phyloP scores from a whole-genome alignment of 2,797 vertebrate species.

The Spinibarbus caldwelli region DNA sequence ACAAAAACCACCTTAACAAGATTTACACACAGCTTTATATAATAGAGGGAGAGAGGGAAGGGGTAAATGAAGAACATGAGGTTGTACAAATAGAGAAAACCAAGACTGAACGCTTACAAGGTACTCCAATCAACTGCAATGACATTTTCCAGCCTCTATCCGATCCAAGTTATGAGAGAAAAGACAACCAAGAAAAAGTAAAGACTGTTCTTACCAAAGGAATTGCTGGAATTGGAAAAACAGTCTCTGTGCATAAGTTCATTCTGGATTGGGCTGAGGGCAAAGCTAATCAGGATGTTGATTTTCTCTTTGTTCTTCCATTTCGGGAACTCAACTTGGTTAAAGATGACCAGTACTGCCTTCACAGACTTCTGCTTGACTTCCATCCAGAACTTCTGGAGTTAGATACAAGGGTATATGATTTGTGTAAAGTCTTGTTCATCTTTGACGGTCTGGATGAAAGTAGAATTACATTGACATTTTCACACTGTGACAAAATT shows the following conservation, averaged over 20 bases:
- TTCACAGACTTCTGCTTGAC: slow-evolving; percentile 45
- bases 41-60: slow-evolving; percentile 42
- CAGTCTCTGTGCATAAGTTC: slow-evolving; percentile 56
- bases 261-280: slow-evolving; percentile 56
- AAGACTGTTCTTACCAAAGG: slow-evolving; percentile 55
- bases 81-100: slow-evolving; percentile 42
- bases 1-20: slow-evolving; percentile 34
- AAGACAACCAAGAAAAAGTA: not conserved
- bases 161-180: not conserved
- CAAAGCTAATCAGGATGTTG: slow-evolving; percentile 41
- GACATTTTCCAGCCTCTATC: slow-evolving; percentile 42
- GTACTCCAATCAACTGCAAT: slow-evolving; percentile 34
- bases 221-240: slow-evolving; percentile 60
- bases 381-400: slow-evolving; percentile 17
- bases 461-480: slow-evolving; percentile 48
- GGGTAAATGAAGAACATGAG: slow-evolving; percentile 52
- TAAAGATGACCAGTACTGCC: slow-evolving; percentile 23
- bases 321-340: slow-evolving; percentile 58
- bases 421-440: slow-evolving; percentile 30
- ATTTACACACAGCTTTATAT: slow-evolving; percentile 51
- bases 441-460: slow-evolving; percentile 61
- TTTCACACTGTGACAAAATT: slow-evolving; percentile 21
- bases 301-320: slow-evolving; percentile 54
- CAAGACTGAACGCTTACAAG: slow-evolving; percentile 24
- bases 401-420: slow-evolving; percentile 2